A percentile compares a stretch with the other conserved stretches of the same genome.
phyloP scores from a whole-genome alignment of 1,140 invertebrate genomes.

The Caenorhabditis latens region DNA sequence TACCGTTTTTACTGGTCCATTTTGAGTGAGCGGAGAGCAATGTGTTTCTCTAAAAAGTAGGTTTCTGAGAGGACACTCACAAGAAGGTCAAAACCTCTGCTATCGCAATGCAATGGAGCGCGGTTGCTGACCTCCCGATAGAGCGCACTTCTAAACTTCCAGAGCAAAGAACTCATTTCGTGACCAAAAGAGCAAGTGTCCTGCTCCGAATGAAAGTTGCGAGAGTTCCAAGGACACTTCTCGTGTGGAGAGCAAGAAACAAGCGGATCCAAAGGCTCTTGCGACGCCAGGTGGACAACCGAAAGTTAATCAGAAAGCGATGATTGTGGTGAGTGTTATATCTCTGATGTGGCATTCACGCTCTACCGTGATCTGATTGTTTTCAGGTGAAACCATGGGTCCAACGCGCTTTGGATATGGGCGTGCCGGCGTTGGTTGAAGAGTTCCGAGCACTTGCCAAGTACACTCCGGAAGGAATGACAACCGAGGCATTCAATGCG shows the following conservation, averaged over 20 bases:
- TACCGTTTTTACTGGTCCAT: too few species aligned
- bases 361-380: neutral
- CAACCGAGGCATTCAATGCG: conserved; percentile 39
- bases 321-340: neutral
- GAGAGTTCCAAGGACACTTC: conserved; percentile 2
- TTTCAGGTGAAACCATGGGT: conserved; percentile 67
- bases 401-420: conserved; percentile 65
- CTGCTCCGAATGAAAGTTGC: neutral
- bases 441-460: conserved; percentile 65
- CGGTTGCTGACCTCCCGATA: neutral
- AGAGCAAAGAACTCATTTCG: neutral
- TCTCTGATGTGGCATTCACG: too few species aligned
- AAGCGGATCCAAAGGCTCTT: neutral
- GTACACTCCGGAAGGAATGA: conserved; percentile 65
- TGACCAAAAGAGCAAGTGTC: neutral
- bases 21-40: neutral
- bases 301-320: conserved; percentile 9
- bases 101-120: too few species aligned
- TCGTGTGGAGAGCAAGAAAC: neutral
- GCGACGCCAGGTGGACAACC: neutral
- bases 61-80: neutral
- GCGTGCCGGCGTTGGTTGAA: conserved; percentile 64
- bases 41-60: conserved; percentile 34
- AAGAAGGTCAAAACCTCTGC: too few species aligned
- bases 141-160: neutral